Base-by-base conservation (phyloP, 2,888 invertebrate species). In the Theretra japonica region DNA sequence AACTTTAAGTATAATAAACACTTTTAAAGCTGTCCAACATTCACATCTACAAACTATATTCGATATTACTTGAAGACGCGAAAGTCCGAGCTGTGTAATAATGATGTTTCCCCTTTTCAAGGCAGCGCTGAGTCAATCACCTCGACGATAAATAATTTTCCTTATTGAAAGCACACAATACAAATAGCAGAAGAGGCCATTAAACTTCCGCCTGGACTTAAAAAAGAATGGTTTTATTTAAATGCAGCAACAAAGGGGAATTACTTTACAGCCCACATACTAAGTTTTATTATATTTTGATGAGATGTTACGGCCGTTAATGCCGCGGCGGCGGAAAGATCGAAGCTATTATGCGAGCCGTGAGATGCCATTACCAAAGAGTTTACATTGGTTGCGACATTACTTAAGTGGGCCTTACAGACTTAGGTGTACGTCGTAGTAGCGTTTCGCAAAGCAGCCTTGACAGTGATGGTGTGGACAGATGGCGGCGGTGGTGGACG, bases 391-490 rank as follows among this genome's bases (percentile, higher is more conserved):
- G 78, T 89, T 89, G 86, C 88, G 80, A 88, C 83, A 88, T 82
- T 75, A 82, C 85, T 86, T 79, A 86, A 86, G 88, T 85, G 83
- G 83, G 83, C 86, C 86, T 87, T 83, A 88, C 80, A 81, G 82
- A 80, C 80, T 82, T 80, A 80, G 82, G 80, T 80, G 81, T 79
- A 78, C 82, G 81, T 77, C 76, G 81, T 80, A 82, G 86, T 82
- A 80, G 76, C 82, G 82, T 92, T 90, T 91, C 91, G 90, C 90
- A 93, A 93, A 85, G 77, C 83, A 92, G 90, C 94, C 94, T 93
- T 94, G 94, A 88, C 94, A 93, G 86, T 93, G 91, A 88, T 84
- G 88, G 85, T 83, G 84, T 83, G 84, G 85, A 86, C 89, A 87
- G 86, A 86, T 87, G 88, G 82, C 79, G 79, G 75, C 76, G 80